phyloP scores from a whole-genome alignment of 1,140 invertebrate genomes.

The Theocolax elegans region DNA sequence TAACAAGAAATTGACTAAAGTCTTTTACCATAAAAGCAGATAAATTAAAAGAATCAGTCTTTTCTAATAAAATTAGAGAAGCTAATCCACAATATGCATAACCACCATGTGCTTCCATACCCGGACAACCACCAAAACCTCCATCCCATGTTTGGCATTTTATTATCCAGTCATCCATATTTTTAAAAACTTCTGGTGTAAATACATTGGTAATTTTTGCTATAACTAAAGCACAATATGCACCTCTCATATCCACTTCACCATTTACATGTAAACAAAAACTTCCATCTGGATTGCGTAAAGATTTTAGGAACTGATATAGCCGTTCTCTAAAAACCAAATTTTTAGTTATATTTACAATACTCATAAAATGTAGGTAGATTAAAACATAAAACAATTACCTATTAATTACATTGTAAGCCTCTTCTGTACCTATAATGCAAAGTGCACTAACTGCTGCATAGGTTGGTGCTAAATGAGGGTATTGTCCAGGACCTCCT shows the following conservation, averaged over 20 bases:
- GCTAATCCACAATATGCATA: constrained; percentile 98
- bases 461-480: constrained; percentile 97
- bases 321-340: constrained; percentile 72
- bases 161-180: constrained; percentile 90
- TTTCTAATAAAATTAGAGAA: constrained; percentile 83
- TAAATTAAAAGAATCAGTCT: constrained; percentile 83
- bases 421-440: constrained; percentile 88
- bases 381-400: constrained; percentile 52
- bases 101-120: constrained; percentile 97
- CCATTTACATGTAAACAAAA: constrained; percentile 93
- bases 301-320: constrained; percentile 80
- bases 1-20: constrained; percentile 21
- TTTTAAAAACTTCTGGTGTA: constrained; percentile 82
- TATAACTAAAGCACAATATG: constrained; percentile 93
- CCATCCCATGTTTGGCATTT: constrained; percentile 98
- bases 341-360: constrained; percentile 11
- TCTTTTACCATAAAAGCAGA: constrained; percentile 77
- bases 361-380: background rate
- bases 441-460: constrained; percentile 94
- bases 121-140: constrained; percentile 94
- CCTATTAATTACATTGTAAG: constrained; percentile 89
- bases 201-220: constrained; percentile 89
- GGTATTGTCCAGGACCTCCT: constrained; percentile 89
- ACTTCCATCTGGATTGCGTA: constrained; percentile 86
- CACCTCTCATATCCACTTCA: constrained; percentile 95